Evolutionary conservation across 2,113 vertebrate species (phyloP), one percentile per base, ranked within the genome.

Genomic region (Aphelocoma coerulescens): DNA sequence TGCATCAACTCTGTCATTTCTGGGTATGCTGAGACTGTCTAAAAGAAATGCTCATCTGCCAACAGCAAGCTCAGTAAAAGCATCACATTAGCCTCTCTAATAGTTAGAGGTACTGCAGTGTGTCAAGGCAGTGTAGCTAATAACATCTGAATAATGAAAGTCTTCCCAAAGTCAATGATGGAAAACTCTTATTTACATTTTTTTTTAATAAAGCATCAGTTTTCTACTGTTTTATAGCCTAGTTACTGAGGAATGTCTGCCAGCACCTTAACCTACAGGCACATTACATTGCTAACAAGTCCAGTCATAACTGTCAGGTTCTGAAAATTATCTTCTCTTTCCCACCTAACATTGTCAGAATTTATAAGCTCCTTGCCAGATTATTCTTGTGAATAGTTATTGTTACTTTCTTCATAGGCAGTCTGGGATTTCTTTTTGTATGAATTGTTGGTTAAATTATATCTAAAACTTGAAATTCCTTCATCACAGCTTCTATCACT

Each of bases 261-360:
- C 81, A 81, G 39, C 33, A 71, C n/a, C 44, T 92, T 94, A 85
- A 94, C 74, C 67, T 88, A 26, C 61, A 85, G 59, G 68, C 18
- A 93, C 74, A 88, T 92, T 68, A 73, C 59, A 59, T 58, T 91
- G 77, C 46, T 93, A 90, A 86, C 57, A 92, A 89, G 41, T 51
- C 23, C 1, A 3, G 46, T 95, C 89, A 90, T 79, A 95, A 59
- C 46, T 87, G 78, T 76, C 85, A 90, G 65, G 46, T 66, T 80
- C 39, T 46, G 48, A 76, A 92, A 95, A 91, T 87, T 7, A 83
- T 59, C 21, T 85, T 89, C 41, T 68, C 6, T 55, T 75, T 94
- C 15, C 58, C 92, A 77, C 59, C 30, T 65, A 37, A 68, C 65
- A 14, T 82, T 35, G 66, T 30, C 58, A 89, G 76, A 93, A 91